Evolutionary conservation across 2,888 invertebrate species (phyloP), one percentile per base, ranked within the genome.

Genomic region (Callyntrura guangdongensis): DNA sequence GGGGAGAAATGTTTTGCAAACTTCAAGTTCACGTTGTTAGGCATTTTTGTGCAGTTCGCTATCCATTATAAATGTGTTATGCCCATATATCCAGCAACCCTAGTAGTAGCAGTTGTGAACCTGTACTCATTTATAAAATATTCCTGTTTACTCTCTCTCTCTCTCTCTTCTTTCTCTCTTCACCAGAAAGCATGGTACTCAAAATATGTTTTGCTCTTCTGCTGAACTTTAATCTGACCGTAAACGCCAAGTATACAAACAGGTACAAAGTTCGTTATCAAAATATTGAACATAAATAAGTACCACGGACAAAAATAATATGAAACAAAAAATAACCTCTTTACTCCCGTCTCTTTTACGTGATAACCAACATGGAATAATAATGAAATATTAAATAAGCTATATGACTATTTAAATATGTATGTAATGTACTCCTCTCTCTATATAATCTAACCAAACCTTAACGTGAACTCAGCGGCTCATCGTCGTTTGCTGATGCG

Each of bases 1-100:
- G 25, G 61, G 25, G 64, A 64, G 14, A 64, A 64, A 64, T 64
- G 64, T 72, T 69, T 72, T 72, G 72, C 72, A 72, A 36, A 72
- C 72, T 45, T 72, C 72, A 72, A 72, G 72, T 72, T 72, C 74
- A 74, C 67, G 27, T 67, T 67, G 67, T 25, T 9, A 14, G 2
- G 36, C 6, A 36, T 6, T 36, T 36, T 67, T 45, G 69, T 69
- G 14, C 36, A 69, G 45, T 45, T 36, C 45, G 36, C 61, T 12
- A 53, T 14, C n/a, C n/a, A 53, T 69, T 45, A 36, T 69, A 69
- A 45, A 4, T 36, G 36, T 36, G 36, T 36, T 36, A 36, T 36
- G 36, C 36, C 36, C 36, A 36, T 36, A 36, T 36, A 69, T 64
- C 69, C 69, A 69, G 69, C 45, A 14, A 36, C 36, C 2, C 36